Conservation (phyloP, 2,113 vertebrate genomes). For the Dicerorhinus sumatrensis region DNA sequence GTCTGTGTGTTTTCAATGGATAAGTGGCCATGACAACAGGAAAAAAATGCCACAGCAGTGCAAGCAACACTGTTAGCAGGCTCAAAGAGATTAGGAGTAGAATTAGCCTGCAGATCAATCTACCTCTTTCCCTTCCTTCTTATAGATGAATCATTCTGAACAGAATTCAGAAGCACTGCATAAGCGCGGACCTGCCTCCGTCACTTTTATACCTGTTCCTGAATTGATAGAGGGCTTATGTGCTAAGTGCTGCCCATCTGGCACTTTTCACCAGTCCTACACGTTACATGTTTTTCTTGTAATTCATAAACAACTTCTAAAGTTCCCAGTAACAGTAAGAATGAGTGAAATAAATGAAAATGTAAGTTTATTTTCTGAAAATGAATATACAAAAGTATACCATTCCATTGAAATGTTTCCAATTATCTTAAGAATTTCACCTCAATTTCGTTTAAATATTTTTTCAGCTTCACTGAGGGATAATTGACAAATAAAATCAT, state of each 20-base stretch:
- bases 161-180: background rate
- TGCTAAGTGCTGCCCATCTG: background rate
- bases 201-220: background rate
- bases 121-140: background rate
- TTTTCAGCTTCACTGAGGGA: background rate
- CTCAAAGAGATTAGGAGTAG: slow-evolving; percentile 59
- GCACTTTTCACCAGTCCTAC: background rate
- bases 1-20: slow-evolving; percentile 61
- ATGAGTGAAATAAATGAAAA: background rate
- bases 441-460: slow-evolving; percentile 45
- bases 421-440: slow-evolving; percentile 26
- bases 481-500: background rate
- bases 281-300: background rate
- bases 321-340: background rate
- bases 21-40: slow-evolving; percentile 81
- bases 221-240: background rate
- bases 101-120: slow-evolving; percentile 59
- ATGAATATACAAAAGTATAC: background rate
- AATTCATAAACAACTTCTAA: background rate
- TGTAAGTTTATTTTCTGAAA: slow-evolving; percentile 18
- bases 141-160: background rate
- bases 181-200: background rate
- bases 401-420: background rate
- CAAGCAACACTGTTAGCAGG: slow-evolving; percentile 47
- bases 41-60: slow-evolving; percentile 48